These are phyloP conservation scores for Ooceraea biroi DNA, from an alignment of 1,140 invertebrate genomes.

Conservation along the genomic window DNA sequence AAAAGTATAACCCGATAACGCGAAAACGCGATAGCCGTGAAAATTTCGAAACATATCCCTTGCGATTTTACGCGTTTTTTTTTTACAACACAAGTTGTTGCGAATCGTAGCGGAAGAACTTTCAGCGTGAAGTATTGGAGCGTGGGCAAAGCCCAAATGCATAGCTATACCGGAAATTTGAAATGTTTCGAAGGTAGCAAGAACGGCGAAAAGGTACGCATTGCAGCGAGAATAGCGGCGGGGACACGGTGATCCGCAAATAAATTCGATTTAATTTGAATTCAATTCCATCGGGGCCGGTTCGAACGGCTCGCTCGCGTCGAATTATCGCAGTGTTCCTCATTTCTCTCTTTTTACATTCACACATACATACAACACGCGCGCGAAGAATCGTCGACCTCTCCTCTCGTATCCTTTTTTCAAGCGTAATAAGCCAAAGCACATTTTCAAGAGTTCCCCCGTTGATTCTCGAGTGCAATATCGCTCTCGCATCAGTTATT, in stretches of 20 bases:
- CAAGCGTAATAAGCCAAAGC: constrained; percentile 3
- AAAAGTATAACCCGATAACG: constrained; percentile 10
- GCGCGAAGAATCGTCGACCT: background rate
- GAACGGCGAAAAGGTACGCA: constrained; percentile 21
- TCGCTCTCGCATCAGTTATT: background rate
- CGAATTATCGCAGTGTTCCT: constrained; percentile 52
- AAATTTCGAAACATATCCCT: background rate
- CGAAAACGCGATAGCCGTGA: background rate
- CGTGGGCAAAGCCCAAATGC: background rate
- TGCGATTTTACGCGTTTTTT: too few species aligned
- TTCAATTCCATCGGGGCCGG: constrained; percentile 59
- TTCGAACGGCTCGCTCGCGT: constrained; percentile 39
- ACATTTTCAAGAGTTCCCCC: background rate
- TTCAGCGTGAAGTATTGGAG: background rate
- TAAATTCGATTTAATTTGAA: constrained; percentile 66
- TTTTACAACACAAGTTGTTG: too few species aligned
- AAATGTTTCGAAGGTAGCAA: constrained; percentile 45
- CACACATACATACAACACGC: background rate
- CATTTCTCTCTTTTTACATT: constrained; percentile 52
- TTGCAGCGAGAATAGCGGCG: constrained; percentile 47
- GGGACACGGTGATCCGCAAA: constrained; percentile 54
- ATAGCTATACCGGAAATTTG: constrained; percentile 25
- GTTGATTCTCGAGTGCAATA: background rate
- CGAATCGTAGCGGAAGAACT: background rate
- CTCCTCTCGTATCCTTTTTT: background rate